phyloP scores from a whole-genome alignment of 1,140 invertebrate genomes.

The Patella vulgata region DNA sequence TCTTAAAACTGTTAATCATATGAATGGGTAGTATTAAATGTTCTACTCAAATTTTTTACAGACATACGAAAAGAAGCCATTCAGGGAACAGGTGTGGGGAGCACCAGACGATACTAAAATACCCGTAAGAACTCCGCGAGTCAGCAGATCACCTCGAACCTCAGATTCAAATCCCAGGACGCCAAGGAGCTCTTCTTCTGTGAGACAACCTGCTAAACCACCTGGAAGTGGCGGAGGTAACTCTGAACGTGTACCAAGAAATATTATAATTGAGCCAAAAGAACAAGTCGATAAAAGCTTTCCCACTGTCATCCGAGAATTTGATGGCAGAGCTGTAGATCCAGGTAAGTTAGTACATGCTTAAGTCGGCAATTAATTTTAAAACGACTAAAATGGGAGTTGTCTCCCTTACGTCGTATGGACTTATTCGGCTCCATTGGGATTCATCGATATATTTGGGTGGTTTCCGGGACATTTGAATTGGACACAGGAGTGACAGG shows the following conservation, averaged over 20 bases:
- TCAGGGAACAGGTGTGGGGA: neutral
- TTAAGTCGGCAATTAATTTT: too few relatives aligned
- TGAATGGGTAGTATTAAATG: too few relatives aligned
- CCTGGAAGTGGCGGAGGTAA: too few relatives aligned
- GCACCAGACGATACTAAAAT: neutral
- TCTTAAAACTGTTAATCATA: too few relatives aligned
- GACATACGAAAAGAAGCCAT: too few relatives aligned
- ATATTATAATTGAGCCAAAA: conserved; percentile 1
- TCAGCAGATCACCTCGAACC: neutral
- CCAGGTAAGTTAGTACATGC: conserved; percentile 23
- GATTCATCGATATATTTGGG: neutral
- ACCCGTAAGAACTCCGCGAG: neutral
- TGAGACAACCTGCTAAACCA: neutral
- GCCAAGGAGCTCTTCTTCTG: neutral
- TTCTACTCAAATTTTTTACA: too few relatives aligned
- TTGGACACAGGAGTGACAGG: neutral
- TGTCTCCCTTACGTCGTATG: too few relatives aligned
- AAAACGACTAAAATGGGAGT: too few relatives aligned
- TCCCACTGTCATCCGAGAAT: conserved; percentile 32
- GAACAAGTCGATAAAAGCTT: neutral
- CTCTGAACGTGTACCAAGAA: neutral
- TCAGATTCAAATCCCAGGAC: too few relatives aligned
- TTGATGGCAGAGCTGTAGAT: conserved; percentile 46
- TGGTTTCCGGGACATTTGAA: neutral
- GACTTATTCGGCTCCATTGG: neutral